A percentile compares a stretch with the other conserved stretches of the same genome.
phyloP scores from a whole-genome alignment of 2,113 vertebrate species.

The Panurus biarmicus region DNA sequence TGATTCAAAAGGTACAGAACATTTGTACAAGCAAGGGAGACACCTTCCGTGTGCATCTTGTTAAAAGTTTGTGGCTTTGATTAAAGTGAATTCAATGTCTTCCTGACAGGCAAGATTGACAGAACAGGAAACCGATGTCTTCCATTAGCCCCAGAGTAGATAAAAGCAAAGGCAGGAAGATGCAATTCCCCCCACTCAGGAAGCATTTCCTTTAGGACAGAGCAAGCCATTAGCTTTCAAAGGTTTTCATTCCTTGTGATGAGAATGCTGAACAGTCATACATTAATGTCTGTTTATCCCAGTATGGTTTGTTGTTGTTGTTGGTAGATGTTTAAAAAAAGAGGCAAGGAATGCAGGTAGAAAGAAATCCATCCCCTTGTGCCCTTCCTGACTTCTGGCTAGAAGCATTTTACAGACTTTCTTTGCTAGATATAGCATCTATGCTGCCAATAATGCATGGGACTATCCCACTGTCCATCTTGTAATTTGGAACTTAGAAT shows the following conservation, averaged over 20 bases:
- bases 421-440: background rate
- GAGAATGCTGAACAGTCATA: background rate
- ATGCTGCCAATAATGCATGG: background rate
- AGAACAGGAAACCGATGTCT: conserved; percentile 9
- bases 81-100: conserved; percentile 7
- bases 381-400: background rate
- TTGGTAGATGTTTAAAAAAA: background rate
- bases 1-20: background rate
- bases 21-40: background rate
- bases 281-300: background rate
- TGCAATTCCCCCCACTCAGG: background rate
- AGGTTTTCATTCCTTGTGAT: background rate
- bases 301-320: background rate
- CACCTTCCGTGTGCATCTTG: background rate
- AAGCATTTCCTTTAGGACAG: background rate
- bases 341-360: background rate
- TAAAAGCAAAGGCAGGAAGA: conserved; percentile 13
- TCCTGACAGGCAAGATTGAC: conserved; percentile 12
- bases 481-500: background rate
- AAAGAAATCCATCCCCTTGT: background rate
- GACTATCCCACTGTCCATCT: background rate
- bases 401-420: background rate
- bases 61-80: conserved; percentile 10
- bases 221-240: conserved; percentile 4
- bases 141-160: conserved; percentile 10